Conservation (phyloP, 1,140 invertebrate genomes). For the Chionoecetes opilio region DNA sequence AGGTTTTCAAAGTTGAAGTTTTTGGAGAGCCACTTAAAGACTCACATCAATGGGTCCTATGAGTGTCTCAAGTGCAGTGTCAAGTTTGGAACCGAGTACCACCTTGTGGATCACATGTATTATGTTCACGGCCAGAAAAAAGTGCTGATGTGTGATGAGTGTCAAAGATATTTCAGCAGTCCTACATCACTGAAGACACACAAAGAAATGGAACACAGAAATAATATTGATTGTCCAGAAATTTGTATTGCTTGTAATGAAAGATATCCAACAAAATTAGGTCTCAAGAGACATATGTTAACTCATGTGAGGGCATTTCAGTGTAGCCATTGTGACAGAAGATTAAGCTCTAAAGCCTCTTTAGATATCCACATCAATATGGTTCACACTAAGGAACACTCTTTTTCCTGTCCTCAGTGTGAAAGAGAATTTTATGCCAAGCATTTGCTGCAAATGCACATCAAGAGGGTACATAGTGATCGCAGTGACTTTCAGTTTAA, state of each 20-base stretch:
- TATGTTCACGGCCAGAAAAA: slow-evolving; percentile 77
- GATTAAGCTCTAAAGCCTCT: slow-evolving; percentile 73
- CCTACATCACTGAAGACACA: slow-evolving; percentile 72
- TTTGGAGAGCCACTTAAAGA: slow-evolving; percentile 72
- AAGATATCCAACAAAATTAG: slow-evolving; percentile 66
- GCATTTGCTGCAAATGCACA: slow-evolving; percentile 74
- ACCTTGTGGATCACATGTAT: slow-evolving; percentile 75
- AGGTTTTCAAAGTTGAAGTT: slow-evolving; percentile 67
- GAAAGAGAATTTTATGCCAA: slow-evolving; percentile 74
- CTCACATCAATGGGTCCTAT: slow-evolving; percentile 65
- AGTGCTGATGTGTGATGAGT: slow-evolving; percentile 69
- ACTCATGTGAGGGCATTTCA: slow-evolving; percentile 61
- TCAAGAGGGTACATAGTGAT: slow-evolving; percentile 75
- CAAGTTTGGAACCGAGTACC: slow-evolving; percentile 73
- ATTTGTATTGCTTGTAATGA: slow-evolving; percentile 63
- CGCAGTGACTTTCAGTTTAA: slow-evolving; percentile 74
- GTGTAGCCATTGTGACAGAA: slow-evolving; percentile 64
- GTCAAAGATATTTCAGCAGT: slow-evolving; percentile 67
- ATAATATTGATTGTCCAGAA: slow-evolving; percentile 66
- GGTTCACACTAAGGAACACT: slow-evolving; percentile 71
- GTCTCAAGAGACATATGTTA: slow-evolving; percentile 72
- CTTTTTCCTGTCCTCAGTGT: slow-evolving; percentile 66
- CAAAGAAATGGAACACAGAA: slow-evolving; percentile 75
- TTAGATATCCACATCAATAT: slow-evolving; percentile 75
- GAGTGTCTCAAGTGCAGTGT: slow-evolving; percentile 69